Conservation (phyloP, 2,888 invertebrate species). For the Acheta domesticus region DNA sequence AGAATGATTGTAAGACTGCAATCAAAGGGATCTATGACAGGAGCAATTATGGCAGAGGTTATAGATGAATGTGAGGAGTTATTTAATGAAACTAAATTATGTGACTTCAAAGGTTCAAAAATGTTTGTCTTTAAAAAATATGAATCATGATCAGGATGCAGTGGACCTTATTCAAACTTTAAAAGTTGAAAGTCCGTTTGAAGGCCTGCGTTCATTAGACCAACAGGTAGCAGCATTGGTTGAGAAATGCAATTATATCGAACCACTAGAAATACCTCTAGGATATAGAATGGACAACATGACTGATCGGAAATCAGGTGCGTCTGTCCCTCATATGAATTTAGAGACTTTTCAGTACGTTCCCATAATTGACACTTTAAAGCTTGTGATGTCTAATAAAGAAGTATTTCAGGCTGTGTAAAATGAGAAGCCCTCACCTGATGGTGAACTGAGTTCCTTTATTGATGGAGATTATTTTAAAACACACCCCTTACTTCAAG, state of each 20-base stretch:
- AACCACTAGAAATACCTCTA: not conserved
- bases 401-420: not conserved
- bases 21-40: too few species aligned
- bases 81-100: too few species aligned
- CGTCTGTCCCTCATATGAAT: not conserved
- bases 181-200: not conserved
- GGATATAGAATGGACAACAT: not conserved
- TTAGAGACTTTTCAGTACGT: not conserved
- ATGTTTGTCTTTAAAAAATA: too few species aligned
- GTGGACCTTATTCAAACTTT: too few species aligned
- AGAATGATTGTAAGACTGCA: too few species aligned
- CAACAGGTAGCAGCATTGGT: not conserved
- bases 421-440: not conserved
- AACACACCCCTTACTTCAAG: not conserved
- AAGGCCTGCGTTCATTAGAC: not conserved
- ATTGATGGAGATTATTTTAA: slow-evolving; percentile 3
- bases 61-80: too few species aligned
- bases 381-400: not conserved
- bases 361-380: not conserved
- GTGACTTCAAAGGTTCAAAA: too few species aligned
- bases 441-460: slow-evolving; percentile 18
- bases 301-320: not conserved
- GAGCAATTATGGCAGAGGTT: too few species aligned
- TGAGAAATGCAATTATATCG: not conserved
- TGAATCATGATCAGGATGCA: too few species aligned